Conservation (phyloP, 2,888 invertebrate genomes). For the Meghimatium bilineatum region DNA sequence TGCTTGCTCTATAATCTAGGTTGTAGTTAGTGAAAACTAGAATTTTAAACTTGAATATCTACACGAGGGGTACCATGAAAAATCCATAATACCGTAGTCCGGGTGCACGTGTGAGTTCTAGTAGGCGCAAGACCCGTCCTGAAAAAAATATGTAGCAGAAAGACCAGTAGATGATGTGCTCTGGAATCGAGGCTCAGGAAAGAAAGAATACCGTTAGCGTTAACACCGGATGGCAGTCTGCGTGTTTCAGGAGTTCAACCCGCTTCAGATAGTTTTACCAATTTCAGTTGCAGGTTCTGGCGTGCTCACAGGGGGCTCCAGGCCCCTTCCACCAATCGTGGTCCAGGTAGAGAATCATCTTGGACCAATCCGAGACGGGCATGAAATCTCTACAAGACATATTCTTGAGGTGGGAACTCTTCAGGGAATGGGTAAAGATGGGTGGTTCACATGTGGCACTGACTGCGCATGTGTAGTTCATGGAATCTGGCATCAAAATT, state of each 20-base stretch:
- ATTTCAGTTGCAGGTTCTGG: constrained; percentile 69
- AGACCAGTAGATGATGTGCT: neutral
- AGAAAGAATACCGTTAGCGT: neutral
- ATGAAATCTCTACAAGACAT: constrained; percentile 39
- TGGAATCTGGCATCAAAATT: neutral
- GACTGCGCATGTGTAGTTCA: neutral
- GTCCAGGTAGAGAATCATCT: constrained; percentile 22
- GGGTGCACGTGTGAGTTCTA: neutral
- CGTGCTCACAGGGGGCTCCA: constrained; percentile 56
- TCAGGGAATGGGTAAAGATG: neutral
- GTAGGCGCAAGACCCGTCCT: neutral
- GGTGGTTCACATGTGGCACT: constrained; percentile 14
- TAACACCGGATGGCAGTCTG: neutral
- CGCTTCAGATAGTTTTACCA: constrained; percentile 68
- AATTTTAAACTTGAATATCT: neutral
- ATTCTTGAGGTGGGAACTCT: neutral
- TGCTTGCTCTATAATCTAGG: neutral
- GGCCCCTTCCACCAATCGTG: constrained; percentile 38
- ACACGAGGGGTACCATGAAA: neutral
- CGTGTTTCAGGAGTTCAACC: constrained; percentile 31
- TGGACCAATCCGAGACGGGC: constrained; percentile 38
- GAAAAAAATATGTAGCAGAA: neutral
- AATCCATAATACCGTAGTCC: neutral
- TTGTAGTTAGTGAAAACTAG: neutral
- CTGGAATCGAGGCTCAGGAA: constrained; percentile 35